Evolutionary conservation across 2,797 vertebrate genomes (phyloP).

Genomic region (Enteromius treurensis): DNA sequence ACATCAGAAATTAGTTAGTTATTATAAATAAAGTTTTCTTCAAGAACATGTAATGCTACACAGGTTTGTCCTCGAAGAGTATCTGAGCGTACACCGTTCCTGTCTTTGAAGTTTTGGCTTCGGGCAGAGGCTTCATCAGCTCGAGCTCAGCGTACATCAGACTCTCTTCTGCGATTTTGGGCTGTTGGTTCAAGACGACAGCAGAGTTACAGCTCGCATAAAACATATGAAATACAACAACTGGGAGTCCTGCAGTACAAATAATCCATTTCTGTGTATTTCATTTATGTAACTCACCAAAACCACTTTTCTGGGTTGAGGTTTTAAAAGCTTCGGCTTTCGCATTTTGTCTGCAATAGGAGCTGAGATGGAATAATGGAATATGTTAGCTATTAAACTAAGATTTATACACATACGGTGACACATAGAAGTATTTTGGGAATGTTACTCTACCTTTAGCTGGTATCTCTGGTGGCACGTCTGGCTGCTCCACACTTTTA

Average conservation of each 20-base stretch:
- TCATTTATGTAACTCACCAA: slow-evolving; percentile 82
- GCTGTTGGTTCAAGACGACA: slow-evolving; percentile 65
- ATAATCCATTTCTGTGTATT: background rate
- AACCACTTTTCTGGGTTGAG: slow-evolving; percentile 84
- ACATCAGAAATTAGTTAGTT: background rate
- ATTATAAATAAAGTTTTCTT: slow-evolving; percentile 49
- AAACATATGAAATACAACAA: background rate
- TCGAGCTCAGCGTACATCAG: slow-evolving; percentile 96
- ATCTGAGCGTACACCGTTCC: slow-evolving; percentile 95
- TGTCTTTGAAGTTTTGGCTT: slow-evolving; percentile 75
- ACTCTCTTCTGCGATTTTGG: slow-evolving; percentile 88
- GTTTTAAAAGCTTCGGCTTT: slow-evolving; percentile 92
- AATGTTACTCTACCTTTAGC: slow-evolving; percentile 83
- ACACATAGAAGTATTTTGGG: background rate
- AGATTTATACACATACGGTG: background rate
- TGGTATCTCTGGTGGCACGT: slow-evolving; percentile 89
- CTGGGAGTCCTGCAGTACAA: background rate
- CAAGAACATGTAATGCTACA: slow-evolving; percentile 68
- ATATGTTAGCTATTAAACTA: background rate
- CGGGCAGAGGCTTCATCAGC: slow-evolving; percentile 85
- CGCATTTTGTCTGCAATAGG: slow-evolving; percentile 83
- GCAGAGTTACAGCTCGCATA: background rate
- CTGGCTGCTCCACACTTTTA: slow-evolving; percentile 77
- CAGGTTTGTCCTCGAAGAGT: slow-evolving; percentile 87
- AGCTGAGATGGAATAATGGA: slow-evolving; percentile 69